Evolutionary conservation across 2,113 vertebrate genomes (phyloP).

Genomic region (Chlorodrepanis virens): DNA sequence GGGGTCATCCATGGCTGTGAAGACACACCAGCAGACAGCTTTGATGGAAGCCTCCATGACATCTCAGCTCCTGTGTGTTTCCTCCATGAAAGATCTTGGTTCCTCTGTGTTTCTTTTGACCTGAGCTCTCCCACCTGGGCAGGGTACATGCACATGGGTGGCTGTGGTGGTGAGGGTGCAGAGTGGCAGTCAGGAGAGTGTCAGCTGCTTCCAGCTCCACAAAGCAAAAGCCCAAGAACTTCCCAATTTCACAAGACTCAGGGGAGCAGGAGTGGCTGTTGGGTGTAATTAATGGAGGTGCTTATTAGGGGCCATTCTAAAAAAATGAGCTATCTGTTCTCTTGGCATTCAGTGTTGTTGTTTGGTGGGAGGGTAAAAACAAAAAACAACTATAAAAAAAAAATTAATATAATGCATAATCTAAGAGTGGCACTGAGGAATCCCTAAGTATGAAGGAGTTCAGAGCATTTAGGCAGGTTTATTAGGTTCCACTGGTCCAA

Average conservation of each 20-base stretch:
- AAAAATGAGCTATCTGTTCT: background rate
- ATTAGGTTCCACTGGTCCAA: background rate
- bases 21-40: background rate
- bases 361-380: background rate
- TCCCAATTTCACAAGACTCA: background rate
- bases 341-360: background rate
- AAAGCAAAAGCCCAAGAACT: background rate
- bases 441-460: background rate
- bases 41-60: background rate
- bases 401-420: background rate
- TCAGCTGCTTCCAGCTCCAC: background rate
- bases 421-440: background rate
- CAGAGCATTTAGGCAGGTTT: background rate
- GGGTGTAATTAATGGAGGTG: background rate
- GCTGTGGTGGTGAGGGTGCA: background rate
- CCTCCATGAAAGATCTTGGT: background rate
- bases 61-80: background rate
- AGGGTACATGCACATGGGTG: background rate
- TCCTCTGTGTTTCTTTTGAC: background rate
- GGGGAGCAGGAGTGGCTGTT: background rate
- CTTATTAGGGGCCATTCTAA: background rate
- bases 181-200: background rate
- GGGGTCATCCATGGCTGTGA: background rate
- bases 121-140: background rate
- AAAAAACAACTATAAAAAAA: accelerated